Conservation (phyloP, 2,888 invertebrate genomes). For the Orthosia incerta region DNA sequence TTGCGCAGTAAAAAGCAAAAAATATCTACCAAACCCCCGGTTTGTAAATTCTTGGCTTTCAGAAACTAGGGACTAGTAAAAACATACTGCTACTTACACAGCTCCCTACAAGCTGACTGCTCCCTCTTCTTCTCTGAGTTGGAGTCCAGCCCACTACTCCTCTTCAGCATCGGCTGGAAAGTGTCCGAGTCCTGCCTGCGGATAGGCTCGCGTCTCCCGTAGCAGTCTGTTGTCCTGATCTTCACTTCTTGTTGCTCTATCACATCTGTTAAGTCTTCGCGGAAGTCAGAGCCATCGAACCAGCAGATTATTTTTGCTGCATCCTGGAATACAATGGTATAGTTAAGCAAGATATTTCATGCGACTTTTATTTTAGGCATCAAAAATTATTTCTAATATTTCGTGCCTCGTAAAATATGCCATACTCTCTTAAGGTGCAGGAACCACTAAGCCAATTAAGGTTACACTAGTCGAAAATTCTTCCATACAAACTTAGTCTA, state of each 20-base stretch:
- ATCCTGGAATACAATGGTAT: conserved; percentile 73
- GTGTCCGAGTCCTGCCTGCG: conserved; percentile 84
- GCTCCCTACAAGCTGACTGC: conserved; percentile 80
- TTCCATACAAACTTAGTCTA: no score
- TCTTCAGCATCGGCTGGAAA: conserved; percentile 86
- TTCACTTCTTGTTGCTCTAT: conserved; percentile 88
- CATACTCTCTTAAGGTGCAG: no score
- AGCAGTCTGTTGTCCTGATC: conserved; percentile 84
- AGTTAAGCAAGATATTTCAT: no score
- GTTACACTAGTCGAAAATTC: no score
- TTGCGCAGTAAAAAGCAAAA: no score
- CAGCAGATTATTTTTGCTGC: conserved; percentile 89
- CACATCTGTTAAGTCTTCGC: conserved; percentile 87
- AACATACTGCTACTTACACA: conserved; percentile 76
- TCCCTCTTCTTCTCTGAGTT: conserved; percentile 82
- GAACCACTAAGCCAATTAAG: no score
- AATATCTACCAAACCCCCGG: no score
- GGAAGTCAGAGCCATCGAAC: conserved; percentile 89
- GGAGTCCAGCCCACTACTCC: conserved; percentile 83
- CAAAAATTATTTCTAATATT: no score
- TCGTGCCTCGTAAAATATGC: no score
- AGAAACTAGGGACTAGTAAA: no score
- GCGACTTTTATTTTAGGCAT: no score
- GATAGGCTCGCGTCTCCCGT: conserved; percentile 75
- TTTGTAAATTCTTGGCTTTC: no score